Percentiles rank a stretch among this genome's conserved stretches.
These are phyloP conservation scores for Homarus americanus DNA, from an alignment of 1,140 invertebrate genomes.

Conservation along the genomic window DNA sequence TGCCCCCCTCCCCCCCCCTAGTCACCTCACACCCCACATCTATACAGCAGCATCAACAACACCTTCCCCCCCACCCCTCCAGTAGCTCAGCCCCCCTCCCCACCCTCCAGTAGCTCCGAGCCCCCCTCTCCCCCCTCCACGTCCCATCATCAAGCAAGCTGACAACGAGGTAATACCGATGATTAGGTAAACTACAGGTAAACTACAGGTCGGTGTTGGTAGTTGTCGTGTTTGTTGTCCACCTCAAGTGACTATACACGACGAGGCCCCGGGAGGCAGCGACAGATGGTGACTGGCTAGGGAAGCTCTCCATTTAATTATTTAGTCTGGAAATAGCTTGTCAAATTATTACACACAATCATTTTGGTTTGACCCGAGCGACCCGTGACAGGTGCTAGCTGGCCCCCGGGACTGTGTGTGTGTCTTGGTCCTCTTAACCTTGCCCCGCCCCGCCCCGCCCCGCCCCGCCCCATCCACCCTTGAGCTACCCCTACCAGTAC, in stretches of 20 bases:
- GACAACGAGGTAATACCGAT: neutral
- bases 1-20: too few relatives aligned
- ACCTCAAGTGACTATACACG: neutral
- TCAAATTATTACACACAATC: slow-evolving; percentile 69
- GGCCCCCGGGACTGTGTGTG: neutral
- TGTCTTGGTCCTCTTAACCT: neutral
- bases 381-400: slow-evolving; percentile 34
- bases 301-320: slow-evolving; percentile 55
- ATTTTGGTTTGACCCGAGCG: slow-evolving; percentile 59
- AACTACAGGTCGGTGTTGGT: neutral
- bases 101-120: neutral
- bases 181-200: neutral
- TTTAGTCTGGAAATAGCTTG: slow-evolving; percentile 53
- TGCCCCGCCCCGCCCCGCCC: slow-evolving; percentile 4
- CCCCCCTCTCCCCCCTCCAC: too few relatives aligned
- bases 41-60: too few relatives aligned
- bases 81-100: too few relatives aligned
- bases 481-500: too few relatives aligned
- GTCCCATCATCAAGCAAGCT: neutral
- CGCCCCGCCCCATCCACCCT: neutral
- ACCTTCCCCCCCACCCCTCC: too few relatives aligned
- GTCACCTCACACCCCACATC: too few relatives aligned
- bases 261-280: neutral
- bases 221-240: neutral
- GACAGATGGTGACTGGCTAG: slow-evolving; percentile 58